Base-by-base conservation (phyloP, 2,797 vertebrate species). In the Danio aesculapii region DNA sequence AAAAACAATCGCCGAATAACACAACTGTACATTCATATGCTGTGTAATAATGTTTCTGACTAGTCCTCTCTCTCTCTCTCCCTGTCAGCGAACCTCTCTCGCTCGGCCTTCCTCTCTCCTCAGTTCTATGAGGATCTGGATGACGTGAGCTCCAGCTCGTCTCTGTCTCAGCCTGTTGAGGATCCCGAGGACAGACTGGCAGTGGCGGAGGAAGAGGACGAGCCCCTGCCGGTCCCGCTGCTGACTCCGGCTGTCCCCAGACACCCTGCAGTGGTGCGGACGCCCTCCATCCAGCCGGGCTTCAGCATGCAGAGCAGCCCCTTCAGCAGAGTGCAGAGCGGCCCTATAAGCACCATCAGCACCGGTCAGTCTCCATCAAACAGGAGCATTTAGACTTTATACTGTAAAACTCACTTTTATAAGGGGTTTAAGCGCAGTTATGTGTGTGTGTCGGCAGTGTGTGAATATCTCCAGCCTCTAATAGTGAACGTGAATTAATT, bases 61-160 rank as follows among this genome's bases (percentile, higher is more conserved):
- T 30, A 30, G 30, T 30, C n/a, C n/a, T n/a, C 30, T 30, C 30
- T 30, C 6, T 85, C 19, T 72, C 66, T 2, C 53, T 82, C 12
- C 75, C 4, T 84, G 82, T 19, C 84, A 99, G 98, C 96, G 75
- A 98, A 91, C 88, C 90, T 99, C 81, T 97, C 95, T 14, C 94
- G 96, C 49, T 99, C 98, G 1, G 97, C 97, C 61, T 99, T 99
- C 92, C 91, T 99, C 52, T 97, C 96, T 2, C 96, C 96, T 0
- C 96, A 96, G 86, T 98, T 96, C 30, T 96, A 93, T 0, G 98
- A 99, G 87, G 97, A 99, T 85, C 81, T 98, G 90, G 98, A 99
- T 64, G 97, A 98, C 41, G 93, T 90, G 30, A 99, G 97, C 90
- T 98, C 97, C 2, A 92, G 94, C 0, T 99, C 97, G 0, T 98